phyloP scores from a whole-genome alignment of 2,113 vertebrate species.

The Oenanthe melanoleuca region DNA sequence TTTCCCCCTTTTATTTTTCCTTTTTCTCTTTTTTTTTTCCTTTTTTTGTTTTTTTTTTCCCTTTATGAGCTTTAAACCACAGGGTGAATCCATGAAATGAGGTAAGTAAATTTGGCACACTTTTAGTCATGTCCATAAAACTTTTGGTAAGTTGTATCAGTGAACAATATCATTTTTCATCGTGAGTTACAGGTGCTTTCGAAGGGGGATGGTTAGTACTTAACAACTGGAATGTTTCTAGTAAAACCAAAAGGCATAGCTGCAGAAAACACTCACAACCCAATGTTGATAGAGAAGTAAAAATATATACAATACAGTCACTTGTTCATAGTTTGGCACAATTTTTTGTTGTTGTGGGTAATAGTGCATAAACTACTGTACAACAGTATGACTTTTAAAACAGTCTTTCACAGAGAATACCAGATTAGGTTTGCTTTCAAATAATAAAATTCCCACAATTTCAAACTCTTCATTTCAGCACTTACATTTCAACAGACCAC shows the following conservation, averaged over 20 bases:
- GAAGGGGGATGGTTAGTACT: constrained; percentile 82
- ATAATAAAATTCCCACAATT: constrained; percentile 76
- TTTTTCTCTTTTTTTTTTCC: rapidly evolving
- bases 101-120: constrained; percentile 97
- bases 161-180: constrained; percentile 80
- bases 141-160: constrained; percentile 91
- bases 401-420: constrained; percentile 81
- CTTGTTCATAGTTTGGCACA: constrained; percentile 97
- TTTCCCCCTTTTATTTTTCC: background rate
- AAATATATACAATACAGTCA: constrained; percentile 93
- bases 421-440: constrained; percentile 77
- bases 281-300: constrained; percentile 83
- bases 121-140: constrained; percentile 85
- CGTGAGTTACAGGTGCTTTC: constrained; percentile 93
- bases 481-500: constrained; percentile 88
- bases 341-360: constrained; percentile 83
- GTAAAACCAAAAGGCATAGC: constrained; percentile 84
- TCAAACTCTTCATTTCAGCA: constrained; percentile 81
- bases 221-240: constrained; percentile 89
- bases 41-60: background rate
- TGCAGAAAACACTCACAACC: constrained; percentile 89
- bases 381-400: constrained; percentile 86
- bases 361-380: constrained; percentile 97
- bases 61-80: constrained; percentile 84
- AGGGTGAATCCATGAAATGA: constrained; percentile 87